phyloP scores from a whole-genome alignment of 2,888 invertebrate genomes.

The Mantis religiosa region DNA sequence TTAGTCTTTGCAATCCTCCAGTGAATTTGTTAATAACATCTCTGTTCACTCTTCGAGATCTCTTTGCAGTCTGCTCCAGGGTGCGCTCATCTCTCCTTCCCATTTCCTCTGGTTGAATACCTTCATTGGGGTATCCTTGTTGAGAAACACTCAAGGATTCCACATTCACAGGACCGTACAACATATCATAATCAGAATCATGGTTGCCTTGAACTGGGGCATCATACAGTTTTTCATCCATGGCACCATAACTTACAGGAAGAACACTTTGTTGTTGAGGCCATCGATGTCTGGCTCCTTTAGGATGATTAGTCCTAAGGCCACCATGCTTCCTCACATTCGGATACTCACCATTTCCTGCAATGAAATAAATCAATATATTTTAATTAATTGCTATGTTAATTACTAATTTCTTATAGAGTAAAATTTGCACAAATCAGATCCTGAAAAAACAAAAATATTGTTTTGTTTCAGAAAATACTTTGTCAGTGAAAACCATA shows the following conservation, averaged over 20 bases:
- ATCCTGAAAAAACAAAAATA: too few species aligned
- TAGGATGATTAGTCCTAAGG: background rate
- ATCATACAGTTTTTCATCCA: background rate
- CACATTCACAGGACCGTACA: slow-evolving; percentile 13
- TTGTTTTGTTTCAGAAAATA: too few species aligned
- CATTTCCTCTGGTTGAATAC: background rate
- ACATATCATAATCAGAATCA: slow-evolving; percentile 19
- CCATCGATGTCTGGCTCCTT: background rate
- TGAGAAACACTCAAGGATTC: background rate
- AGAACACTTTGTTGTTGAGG: background rate
- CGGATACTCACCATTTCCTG: slow-evolving; percentile 19
- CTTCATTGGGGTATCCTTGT: background rate
- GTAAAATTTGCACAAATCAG: too few species aligned
- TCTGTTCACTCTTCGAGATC: background rate
- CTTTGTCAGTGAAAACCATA: too few species aligned
- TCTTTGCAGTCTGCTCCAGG: background rate
- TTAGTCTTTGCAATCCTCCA: slow-evolving; percentile 20
- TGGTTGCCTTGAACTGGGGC: background rate
- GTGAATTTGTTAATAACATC: background rate
- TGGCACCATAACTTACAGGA: background rate
- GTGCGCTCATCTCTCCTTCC: slow-evolving; percentile 20
- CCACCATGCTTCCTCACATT: slow-evolving; percentile 25
- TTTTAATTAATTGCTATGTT: background rate
- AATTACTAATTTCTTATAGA: too few species aligned
- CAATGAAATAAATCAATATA: background rate